phyloP scores from a whole-genome alignment of 1,140 invertebrate genomes.

The Pogonus chalceus region DNA sequence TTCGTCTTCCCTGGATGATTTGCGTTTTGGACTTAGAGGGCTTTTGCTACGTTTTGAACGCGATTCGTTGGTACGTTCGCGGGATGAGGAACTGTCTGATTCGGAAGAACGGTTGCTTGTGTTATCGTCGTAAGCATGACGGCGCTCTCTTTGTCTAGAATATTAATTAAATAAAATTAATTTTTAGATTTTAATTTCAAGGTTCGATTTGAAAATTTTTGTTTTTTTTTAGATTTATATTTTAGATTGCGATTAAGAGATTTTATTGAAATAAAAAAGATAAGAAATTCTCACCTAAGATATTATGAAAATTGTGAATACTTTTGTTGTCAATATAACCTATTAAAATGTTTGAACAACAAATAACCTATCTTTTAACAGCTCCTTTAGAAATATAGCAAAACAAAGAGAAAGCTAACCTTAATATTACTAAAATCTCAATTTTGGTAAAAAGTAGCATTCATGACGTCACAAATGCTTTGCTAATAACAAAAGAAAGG shows the following conservation, averaged over 20 bases:
- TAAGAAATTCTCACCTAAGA: no score
- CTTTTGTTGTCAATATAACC: no score
- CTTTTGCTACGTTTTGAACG: neutral
- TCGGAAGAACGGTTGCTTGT: conserved; percentile 24
- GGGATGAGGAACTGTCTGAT: conserved; percentile 17
- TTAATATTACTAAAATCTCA: no score
- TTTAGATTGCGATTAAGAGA: neutral
- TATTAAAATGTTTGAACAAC: no score
- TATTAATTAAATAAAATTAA: conserved; percentile 8
- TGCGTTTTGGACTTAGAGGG: neutral
- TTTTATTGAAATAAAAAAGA: neutral
- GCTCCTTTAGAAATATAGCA: no score
- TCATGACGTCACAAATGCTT: no score
- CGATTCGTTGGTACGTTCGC: neutral
- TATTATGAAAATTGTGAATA: no score
- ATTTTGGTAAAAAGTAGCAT: no score
- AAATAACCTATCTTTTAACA: no score
- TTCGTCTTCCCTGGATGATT: conserved; percentile 8
- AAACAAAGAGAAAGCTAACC: no score
- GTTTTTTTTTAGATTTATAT: neutral
- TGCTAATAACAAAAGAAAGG: no score
- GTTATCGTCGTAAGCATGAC: conserved; percentile 33
- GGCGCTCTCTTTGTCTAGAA: conserved; percentile 31
- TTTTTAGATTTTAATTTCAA: conserved; percentile 3
- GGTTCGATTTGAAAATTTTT: no score